These are phyloP conservation scores for Sarcophaga subvicina DNA, from an alignment of 2,888 invertebrate species.

Conservation along the genomic window DNA sequence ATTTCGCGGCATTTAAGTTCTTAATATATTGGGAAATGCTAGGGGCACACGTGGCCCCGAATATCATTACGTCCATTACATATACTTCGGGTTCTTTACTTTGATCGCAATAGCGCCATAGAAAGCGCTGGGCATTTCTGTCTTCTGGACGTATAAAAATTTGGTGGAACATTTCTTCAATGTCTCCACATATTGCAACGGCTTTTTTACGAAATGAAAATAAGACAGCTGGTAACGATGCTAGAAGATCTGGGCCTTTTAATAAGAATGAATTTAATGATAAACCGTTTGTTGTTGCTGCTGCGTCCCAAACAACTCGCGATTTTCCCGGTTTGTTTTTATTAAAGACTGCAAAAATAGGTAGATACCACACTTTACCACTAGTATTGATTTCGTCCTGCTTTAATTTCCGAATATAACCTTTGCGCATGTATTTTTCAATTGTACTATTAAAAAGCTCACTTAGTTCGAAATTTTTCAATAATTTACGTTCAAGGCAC, in stretches of 20 bases:
- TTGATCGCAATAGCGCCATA: slow-evolving; percentile 34
- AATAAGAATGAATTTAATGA: slow-evolving; percentile 44
- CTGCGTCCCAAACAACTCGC: neutral
- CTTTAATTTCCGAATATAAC: slow-evolving; percentile 12
- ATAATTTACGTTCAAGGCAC: slow-evolving; percentile 11
- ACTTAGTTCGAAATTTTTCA: slow-evolving; percentile 8
- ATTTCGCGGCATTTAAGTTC: slow-evolving; percentile 30
- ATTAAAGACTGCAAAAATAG: too few relatives aligned
- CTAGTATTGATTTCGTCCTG: neutral
- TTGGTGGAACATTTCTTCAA: slow-evolving; percentile 45
- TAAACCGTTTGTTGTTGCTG: slow-evolving; percentile 27
- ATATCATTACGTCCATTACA: slow-evolving; percentile 26
- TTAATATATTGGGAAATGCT: slow-evolving; percentile 27
- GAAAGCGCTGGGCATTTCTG: slow-evolving; percentile 34
- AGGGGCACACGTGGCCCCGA: slow-evolving; percentile 34
- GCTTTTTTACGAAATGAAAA: slow-evolving; percentile 39
- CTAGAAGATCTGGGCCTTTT: slow-evolving; percentile 39
- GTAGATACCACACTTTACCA: slow-evolving; percentile 27
- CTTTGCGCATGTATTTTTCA: too few relatives aligned
- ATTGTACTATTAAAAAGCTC: slow-evolving; percentile 5
- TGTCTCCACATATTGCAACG: slow-evolving; percentile 44
- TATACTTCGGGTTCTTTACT: slow-evolving; percentile 20
- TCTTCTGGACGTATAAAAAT: slow-evolving; percentile 29
- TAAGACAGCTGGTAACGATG: slow-evolving; percentile 41
- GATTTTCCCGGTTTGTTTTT: neutral